phyloP scores from a whole-genome alignment of 2,888 invertebrate species.

The Pandemis corylana region DNA sequence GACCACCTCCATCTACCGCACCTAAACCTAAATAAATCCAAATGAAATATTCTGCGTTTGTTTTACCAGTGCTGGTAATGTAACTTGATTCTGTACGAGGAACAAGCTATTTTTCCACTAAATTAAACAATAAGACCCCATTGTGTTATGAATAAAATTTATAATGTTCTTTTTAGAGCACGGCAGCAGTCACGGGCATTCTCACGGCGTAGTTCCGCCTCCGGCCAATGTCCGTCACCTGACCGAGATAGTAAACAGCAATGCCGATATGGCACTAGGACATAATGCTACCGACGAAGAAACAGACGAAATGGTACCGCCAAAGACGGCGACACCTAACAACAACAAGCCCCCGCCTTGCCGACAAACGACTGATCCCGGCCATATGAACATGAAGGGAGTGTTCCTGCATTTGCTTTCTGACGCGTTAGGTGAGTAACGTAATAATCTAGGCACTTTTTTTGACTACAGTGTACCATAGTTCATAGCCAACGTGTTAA shows the following conservation, averaged over 20 bases:
- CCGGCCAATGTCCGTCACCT: constrained; percentile 78
- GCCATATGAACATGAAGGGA: constrained; percentile 99
- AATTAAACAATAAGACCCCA: not conserved
- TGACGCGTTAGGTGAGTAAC: constrained; percentile 94
- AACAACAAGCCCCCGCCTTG: constrained; percentile 74
- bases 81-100: no score
- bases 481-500: no score
- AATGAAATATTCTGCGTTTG: no score
- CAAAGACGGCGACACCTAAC: constrained; percentile 61
- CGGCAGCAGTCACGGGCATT: constrained; percentile 88
- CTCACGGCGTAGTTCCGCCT: constrained; percentile 85
- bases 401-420: constrained; percentile 99
- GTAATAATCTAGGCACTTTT: not conserved
- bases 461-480: no score
- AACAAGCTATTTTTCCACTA: no score
- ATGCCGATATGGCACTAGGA: constrained; percentile 78
- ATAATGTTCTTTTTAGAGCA: constrained; percentile 83
- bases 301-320: constrained; percentile 79
- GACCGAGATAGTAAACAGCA: constrained; percentile 79
- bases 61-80: no score
- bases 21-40: no score
- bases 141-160: no score
- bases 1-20: no score
- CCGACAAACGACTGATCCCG: constrained; percentile 80
- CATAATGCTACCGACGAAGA: constrained; percentile 78